Conservation (phyloP, 2,797 vertebrate species). For the Dallia pectoralis region DNA sequence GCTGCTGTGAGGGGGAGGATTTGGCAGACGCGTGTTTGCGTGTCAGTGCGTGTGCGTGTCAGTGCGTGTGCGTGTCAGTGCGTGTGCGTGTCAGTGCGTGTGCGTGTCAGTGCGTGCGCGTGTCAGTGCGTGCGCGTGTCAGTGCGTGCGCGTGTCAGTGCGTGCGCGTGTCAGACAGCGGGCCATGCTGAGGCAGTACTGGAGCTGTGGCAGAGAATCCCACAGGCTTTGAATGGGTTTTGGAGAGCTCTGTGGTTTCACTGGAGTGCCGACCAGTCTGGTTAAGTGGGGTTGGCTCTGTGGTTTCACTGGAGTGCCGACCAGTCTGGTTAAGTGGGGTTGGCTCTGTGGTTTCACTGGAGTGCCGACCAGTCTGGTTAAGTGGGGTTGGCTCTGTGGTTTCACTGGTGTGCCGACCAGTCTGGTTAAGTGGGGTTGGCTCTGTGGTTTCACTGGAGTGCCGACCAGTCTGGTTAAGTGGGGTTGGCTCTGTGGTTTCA, state of each 20-base stretch:
- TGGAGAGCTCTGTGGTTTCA: conserved; percentile 12
- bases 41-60: background rate
- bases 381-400: conserved; percentile 24
- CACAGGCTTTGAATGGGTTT: conserved; percentile 18
- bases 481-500: too few species aligned
- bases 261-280: conserved; percentile 23
- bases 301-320: conserved; percentile 10
- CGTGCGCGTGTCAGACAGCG: conserved; percentile 16
- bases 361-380: conserved; percentile 29
- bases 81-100: too few species aligned
- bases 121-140: background rate
- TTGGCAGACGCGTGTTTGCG: background rate
- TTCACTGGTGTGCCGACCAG: conserved; percentile 15
- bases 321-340: conserved; percentile 34
- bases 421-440: conserved; percentile 35
- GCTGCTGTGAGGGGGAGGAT: conserved; percentile 20
- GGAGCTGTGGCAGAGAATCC: conserved; percentile 29
- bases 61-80: background rate
- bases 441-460: background rate
- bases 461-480: too few species aligned
- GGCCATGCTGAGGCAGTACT: background rate
- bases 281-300: conserved; percentile 31
- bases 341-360: conserved; percentile 10
- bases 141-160: background rate
- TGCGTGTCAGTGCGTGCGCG: background rate